Evolutionary conservation across 1,140 invertebrate genomes (phyloP), one percentile per base, ranked within the genome.

Genomic region (Pogonomyrmex barbatus): DNA sequence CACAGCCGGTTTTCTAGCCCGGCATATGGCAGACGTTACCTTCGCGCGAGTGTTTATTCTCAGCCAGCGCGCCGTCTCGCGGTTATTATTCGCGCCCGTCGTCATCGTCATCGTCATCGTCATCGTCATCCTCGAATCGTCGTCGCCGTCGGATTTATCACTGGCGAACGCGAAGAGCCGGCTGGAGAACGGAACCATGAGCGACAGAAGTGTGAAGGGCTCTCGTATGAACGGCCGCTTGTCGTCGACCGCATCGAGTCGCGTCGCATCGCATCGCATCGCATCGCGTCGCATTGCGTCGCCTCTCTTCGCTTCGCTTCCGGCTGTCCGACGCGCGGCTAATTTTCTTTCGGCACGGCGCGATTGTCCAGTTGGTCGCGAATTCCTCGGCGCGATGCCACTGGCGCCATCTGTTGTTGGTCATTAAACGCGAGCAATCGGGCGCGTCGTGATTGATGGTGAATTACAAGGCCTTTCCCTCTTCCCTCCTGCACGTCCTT

Each of bases 1-100:
- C 90, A 87, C 87, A 85, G 87, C 89, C 87, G 91, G 89, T 92
- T 92, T 50, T 91, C 39, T 82, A 81, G 77, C 82, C 84, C 58
- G 86, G 86, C 92, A 92, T 91, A 91, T 92, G 92, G 92, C 83
- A 92, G 85, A 92, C 91, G 92, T 92, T 90, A 92, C 92, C 92
- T 92, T 65, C 77, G 78, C 70, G 81, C 87, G 47, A 54, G 76
- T 77, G 81, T 60, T 67, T 78, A 85, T 81, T 42, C 62, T 60
- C 33, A 75, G 87, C 63, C 71, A 36, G 24, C 42, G 76, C 82
- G 86, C 17, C 85, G 78, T 87, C 65, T 90, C 68, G 73, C 73
- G 56, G 81, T 67, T 90, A 67, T 81, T 81, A 81, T 81, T 81
- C 47, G 47, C 36, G 47, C 52, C 47, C 79, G 12, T 45, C 47